Evolutionary conservation across 2,888 invertebrate species (phyloP).

Genomic region (Shargacucullia verbasci): DNA sequence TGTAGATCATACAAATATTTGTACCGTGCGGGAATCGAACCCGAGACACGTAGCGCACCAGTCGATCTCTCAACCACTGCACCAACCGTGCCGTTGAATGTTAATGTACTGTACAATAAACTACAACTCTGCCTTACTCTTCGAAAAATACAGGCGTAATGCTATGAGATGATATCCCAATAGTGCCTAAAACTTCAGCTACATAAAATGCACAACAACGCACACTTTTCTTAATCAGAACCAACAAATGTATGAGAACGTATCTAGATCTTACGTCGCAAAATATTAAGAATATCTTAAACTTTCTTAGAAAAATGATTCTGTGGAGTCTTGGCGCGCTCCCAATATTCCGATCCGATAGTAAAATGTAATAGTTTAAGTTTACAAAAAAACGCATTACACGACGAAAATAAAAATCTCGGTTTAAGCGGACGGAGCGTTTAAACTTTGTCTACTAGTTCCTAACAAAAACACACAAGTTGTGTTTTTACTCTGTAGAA

Average conservation of each 20-base stretch:
- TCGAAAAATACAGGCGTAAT: too few relatives aligned
- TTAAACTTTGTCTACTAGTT: slow-evolving; percentile 39
- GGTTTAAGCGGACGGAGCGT: slow-evolving; percentile 34
- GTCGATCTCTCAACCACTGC: too few relatives aligned
- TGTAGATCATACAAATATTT: too few relatives aligned
- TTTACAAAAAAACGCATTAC: slow-evolving; percentile 54
- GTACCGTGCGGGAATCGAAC: too few relatives aligned
- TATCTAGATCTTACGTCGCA: slow-evolving; percentile 8
- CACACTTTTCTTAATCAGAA: slow-evolving; percentile 1
- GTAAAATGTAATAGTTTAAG: slow-evolving; percentile 56
- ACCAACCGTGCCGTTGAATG: too few relatives aligned
- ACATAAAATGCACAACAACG: too few relatives aligned
- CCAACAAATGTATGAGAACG: slow-evolving; percentile 30
- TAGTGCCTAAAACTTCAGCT: too few relatives aligned
- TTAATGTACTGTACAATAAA: too few relatives aligned
- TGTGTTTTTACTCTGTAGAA: too few relatives aligned
- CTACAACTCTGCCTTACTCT: too few relatives aligned
- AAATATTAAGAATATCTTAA: slow-evolving; percentile 34
- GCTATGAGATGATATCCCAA: too few relatives aligned
- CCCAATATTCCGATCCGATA: slow-evolving; percentile 49
- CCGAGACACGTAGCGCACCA: too few relatives aligned
- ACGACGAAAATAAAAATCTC: slow-evolving; percentile 47
- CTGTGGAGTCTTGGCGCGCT: slow-evolving; percentile 34
- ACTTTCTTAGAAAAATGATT: slow-evolving; percentile 38
- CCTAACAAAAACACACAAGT: slow-evolving; percentile 41